Evolutionary conservation across 2,797 vertebrate genomes (phyloP), one percentile per base, ranked within the genome.

Genomic region (Anabacerthia variegaticeps): DNA sequence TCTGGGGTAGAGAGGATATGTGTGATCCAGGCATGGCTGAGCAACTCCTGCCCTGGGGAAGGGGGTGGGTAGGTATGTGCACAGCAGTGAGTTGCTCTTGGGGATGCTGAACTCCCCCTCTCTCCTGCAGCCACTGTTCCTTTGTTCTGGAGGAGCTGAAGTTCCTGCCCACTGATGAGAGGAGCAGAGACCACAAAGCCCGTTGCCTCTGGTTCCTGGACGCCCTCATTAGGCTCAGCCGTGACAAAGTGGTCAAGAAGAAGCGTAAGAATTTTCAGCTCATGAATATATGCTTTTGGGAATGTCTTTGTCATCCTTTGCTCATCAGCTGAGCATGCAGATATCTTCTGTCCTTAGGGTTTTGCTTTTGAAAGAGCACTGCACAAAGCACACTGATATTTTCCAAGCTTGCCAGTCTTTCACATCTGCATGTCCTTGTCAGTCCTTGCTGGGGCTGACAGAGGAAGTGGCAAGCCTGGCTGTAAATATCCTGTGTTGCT

Each of bases 201-300:
- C 97, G 99, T 28, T 98, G 98, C 62, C 96, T 98, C 52, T 99
- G 98, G 98, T 99, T 99, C 89, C 96, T 99, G 77, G 98, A 98
- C 28, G 92, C 97, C 51, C 98, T 99, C 36, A 94, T 99, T 81
- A 98, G 97, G 95, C 97, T 99, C 85, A 97, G 97, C 41, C 93
- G 86, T 14, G 96, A 98, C 90, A 99, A 93, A 92, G 95, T 71
- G 58, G 89, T 99, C 75, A 97, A 89, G 75, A 98, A 96, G 71
- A 99, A 99, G 95, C 95, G 99, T 99, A 97, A 99, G 99, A 67
- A 5, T 92, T 92, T 81, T 85, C 61, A 77, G 39, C 43, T 76
- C 36, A 21, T 37, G 9, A 56, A 15, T 9, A 55, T 7, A 20
- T 11, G 11, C 4, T 55, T 82, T 51, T 37, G 49, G 49, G 71